Evolutionary conservation across 2,113 vertebrate species (phyloP).

Genomic region (Ameiurus melas): DNA sequence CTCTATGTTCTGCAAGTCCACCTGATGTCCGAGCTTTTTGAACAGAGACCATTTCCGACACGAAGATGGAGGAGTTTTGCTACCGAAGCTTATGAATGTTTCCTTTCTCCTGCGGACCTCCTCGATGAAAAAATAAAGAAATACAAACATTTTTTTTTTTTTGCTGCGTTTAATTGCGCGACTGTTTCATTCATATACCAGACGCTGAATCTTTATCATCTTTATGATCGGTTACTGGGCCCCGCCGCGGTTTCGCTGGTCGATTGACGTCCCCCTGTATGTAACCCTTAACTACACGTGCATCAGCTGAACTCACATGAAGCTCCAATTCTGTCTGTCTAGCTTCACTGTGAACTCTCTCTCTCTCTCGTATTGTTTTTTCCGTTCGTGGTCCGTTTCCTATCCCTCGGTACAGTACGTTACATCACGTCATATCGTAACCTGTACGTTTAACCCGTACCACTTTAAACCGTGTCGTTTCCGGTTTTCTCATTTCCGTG

Average conservation of each 20-base stretch:
- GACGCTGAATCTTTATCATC: neutral
- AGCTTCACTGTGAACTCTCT: no score
- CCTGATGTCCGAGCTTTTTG: neutral
- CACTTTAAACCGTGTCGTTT: neutral
- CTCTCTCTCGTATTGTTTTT: no score
- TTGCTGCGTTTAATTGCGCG: neutral
- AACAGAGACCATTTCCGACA: neutral
- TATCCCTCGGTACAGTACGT: neutral
- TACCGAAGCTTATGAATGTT: no score
- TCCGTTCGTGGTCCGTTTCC: no score
- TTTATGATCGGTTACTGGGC: neutral
- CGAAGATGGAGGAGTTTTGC: no score
- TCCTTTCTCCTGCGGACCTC: neutral
- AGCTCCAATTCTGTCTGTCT: neutral
- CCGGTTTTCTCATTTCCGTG: no score
- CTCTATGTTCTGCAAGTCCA: no score
- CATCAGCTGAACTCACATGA: neutral
- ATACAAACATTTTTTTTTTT: neutral
- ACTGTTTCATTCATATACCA: neutral
- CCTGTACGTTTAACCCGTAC: no score
- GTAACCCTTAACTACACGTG: neutral
- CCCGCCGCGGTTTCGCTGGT: neutral
- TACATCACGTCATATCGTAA: no score
- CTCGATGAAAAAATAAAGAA: neutral
- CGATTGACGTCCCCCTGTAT: no score